Evolutionary conservation across 1,140 invertebrate genomes (phyloP), one percentile per base, ranked within the genome.

Genomic region (Lerema accius): DNA sequence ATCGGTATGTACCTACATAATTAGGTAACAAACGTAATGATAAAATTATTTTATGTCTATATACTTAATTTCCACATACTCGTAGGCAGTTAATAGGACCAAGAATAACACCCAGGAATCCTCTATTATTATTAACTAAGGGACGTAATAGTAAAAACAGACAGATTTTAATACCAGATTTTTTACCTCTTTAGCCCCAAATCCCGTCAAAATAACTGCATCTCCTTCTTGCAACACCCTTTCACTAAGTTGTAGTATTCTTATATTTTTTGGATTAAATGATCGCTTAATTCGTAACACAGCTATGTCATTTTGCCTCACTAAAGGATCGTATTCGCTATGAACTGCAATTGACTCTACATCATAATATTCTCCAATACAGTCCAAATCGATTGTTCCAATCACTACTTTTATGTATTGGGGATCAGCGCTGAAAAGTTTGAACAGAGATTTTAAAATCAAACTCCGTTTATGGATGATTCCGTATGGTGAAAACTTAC

Each of bases 281-380:
- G 39, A 6, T 11, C 63, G 66, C 26, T 63, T 72, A 19, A 82
- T 67, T 71, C 66, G 80, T 23, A 90, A 13, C 0, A 90, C 48
- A 16, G 84, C 87, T 37, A 90, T 81, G 45, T 90, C 87, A 56
- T 90, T 77, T 37, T 65, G 43, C 65, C 67, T 77, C 3, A 46
- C 56, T 49, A 26, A 72, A 14, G n/a, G 48, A 35, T 87, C 77
- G 65, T 82, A 90, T 1, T 72, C n/a, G 4, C 69, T 39, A 46
- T 87, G 69, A 40, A 85, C 69, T 7, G 64, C 53, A 45, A 89
- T 81, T 6, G 62, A 61, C 37, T 64, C 17, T 0, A 82, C 71
- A 4, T 73, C 26, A 16, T 84, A 78, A 11, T 59, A 17, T 51
- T 72, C 40, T 32, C 78, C 78, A 40, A 70, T 77, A 10, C 15